These are phyloP conservation scores for Agrilus biguttatus DNA, from an alignment of 2,888 invertebrate species.

Conservation along the genomic window DNA sequence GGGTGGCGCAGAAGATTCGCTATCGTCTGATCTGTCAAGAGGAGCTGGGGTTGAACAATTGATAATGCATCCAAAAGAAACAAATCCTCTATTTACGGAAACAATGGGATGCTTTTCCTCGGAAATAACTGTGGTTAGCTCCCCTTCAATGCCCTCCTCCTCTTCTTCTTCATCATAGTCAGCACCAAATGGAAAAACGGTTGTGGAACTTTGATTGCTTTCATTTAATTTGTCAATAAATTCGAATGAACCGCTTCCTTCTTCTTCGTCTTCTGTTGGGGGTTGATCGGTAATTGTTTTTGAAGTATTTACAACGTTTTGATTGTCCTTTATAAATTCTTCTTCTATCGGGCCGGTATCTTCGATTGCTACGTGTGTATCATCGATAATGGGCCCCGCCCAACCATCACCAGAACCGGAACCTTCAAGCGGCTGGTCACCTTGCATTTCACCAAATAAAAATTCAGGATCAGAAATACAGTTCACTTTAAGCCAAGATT, in stretches of 20 bases:
- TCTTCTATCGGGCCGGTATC: conserved; percentile 6
- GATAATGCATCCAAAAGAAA: conserved; percentile 11
- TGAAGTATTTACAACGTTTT: background rate
- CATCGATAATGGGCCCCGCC: conserved; percentile 8
- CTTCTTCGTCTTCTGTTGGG: conserved; percentile 6
- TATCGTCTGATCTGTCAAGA: conserved; percentile 4
- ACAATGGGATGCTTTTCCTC: background rate
- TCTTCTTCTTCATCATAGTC: conserved; percentile 6
- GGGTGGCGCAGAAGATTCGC: conserved; percentile 14
- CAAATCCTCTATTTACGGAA: background rate
- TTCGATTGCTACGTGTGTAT: conserved; percentile 4
- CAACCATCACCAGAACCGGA: conserved; percentile 14
- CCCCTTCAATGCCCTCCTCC: conserved; percentile 5
- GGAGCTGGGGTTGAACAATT: conserved; percentile 14
- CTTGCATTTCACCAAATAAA: conserved; percentile 15
- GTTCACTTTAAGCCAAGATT: conserved; percentile 11
- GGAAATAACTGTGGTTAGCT: background rate
- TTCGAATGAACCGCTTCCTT: conserved; percentile 22
- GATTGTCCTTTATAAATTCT: conserved; percentile 4
- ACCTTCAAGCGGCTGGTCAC: conserved; percentile 19
- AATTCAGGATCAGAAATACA: conserved; percentile 7
- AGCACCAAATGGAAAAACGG: background rate
- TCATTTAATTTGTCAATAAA: conserved; percentile 16
- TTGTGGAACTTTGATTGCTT: background rate
- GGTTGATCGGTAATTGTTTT: background rate